These are phyloP conservation scores for Perdita meconis DNA, from an alignment of 2,888 invertebrate species.

Conservation along the genomic window DNA sequence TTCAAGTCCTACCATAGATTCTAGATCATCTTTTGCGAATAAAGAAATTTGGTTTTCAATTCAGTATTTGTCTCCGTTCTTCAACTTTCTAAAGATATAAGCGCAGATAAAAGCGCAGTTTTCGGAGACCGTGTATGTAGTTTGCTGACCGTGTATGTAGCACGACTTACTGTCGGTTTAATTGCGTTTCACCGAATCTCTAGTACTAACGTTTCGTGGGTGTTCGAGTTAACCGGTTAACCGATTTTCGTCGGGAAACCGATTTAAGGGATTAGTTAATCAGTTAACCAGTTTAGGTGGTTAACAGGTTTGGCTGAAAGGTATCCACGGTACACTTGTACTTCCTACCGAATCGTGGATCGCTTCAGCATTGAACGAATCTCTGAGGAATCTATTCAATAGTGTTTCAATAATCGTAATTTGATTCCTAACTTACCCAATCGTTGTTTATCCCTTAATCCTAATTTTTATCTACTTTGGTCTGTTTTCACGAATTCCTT, in stretches of 20 bases:
- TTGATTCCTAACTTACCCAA: too few species aligned
- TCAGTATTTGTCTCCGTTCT: too few species aligned
- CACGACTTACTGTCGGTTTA: constrained; percentile 31
- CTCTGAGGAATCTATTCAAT: background rate
- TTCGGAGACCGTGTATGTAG: constrained; percentile 13
- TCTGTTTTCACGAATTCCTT: too few species aligned
- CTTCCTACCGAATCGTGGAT: constrained; percentile 24
- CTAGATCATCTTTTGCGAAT: too few species aligned
- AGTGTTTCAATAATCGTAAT: background rate
- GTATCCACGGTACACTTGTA: constrained; percentile 49
- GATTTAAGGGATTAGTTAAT: constrained; percentile 63
- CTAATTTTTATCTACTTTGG: too few species aligned
- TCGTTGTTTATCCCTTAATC: too few species aligned
- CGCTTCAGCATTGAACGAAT: constrained; percentile 8
- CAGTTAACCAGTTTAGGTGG: constrained; percentile 59
- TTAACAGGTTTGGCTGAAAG: constrained; percentile 54
- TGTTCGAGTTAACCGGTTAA: constrained; percentile 51
- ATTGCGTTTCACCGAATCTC: constrained; percentile 34
- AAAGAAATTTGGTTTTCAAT: too few species aligned
- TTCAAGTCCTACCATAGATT: too few species aligned
- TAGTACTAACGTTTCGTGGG: constrained; percentile 42
- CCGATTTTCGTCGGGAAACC: constrained; percentile 47
- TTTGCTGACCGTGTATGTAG: too few species aligned
- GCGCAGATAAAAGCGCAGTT: too few species aligned
- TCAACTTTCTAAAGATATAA: too few species aligned